Base-by-base conservation (phyloP, 2,888 invertebrate species). In the Eulithis prunata region DNA sequence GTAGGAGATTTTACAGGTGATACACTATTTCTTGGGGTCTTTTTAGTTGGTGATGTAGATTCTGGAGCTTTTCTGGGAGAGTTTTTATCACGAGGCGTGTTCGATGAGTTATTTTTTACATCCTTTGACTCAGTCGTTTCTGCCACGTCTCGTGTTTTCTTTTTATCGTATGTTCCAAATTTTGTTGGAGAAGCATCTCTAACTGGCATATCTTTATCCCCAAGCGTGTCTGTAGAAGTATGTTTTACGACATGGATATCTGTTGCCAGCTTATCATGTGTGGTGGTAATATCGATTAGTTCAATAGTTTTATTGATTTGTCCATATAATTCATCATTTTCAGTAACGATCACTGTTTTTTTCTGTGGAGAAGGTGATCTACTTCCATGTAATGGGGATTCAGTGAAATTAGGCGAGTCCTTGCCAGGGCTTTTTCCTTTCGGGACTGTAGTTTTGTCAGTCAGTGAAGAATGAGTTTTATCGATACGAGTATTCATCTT, bases 401-500 rank as follows among this genome's bases (percentile, higher is more conserved):
- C 64, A 45, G 62, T 46, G 12, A 70, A 71, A 54, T 77, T 73
- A 49, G 78, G 66, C 51, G 67, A 71, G 56, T 84, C 80, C 69
- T 78, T 75, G 10, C 56, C 68, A 10, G 82, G 80, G 41, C 64
- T 71, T 57, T 76, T 83, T 62, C 74, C 80, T 43, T 63, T 61
- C 0, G 84, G 78, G 0, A 80, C 82, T 10, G 62, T 72, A 55
- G 71, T 72, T 54, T 76, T 79, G n/a, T 72, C 69, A 49, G 64
- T 68, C 36, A 69, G 64, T 6, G 58, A 55, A 53, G 64, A 53
- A 41, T 66, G 32, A 12, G 74, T 74, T 68, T 75, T 78, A 56
- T 83, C 77, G 55, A 60, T 75, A 10, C 76, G 81, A 36, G 84
- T 81, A 59, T 86, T 87, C 80, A 83, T 82, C 80, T 91, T 91